Evolutionary conservation across 2,888 invertebrate species (phyloP), one percentile per base, ranked within the genome.

Genomic region (Leucoma salicis): DNA sequence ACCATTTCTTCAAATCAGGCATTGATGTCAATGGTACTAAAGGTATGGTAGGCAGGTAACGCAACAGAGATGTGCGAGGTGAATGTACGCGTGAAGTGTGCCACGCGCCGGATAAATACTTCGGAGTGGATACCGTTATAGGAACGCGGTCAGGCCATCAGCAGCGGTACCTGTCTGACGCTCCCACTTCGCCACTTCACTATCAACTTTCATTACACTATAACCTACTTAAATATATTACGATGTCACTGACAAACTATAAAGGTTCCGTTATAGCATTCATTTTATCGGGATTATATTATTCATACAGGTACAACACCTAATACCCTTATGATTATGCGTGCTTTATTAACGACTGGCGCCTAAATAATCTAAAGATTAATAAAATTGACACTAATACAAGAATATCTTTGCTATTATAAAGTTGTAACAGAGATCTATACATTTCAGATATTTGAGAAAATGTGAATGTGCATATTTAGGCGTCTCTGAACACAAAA

Each of bases 11-110:
- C n/a, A n/a, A n/a, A n/a, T n/a, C n/a, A n/a, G n/a, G n/a, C n/a
- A n/a, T n/a, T 18, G 7, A 18, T 5, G 18, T 3, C 18, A 7
- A 18, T 18, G 18, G 7, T 18, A 7, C 7, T 18, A 45, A 54
- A 49, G 48, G 62, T 34, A 56, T 27, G 46, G 39, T 41, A 43
- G n/a, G 37, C 27, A 27, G 10, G 10, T 44, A 49, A n/a, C 35
- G 38, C 24, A 37, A 75, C 74, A 74, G 71, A 82, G 82, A 84
- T 82, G 78, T 78, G 60, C 62, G 80, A 88, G 89, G 89, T 89
- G 89, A 89, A 89, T 77, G 89, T 75, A 87, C 89, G 82, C 84
- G 78, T 79, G 65, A 88, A 87, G 86, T 88, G 87, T 88, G 88
- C 83, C 89, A 85, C 81, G 78, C 74, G 82, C 74, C 79, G 74